Base-by-base conservation (phyloP, 2,113 vertebrate species). In the human region DNA sequence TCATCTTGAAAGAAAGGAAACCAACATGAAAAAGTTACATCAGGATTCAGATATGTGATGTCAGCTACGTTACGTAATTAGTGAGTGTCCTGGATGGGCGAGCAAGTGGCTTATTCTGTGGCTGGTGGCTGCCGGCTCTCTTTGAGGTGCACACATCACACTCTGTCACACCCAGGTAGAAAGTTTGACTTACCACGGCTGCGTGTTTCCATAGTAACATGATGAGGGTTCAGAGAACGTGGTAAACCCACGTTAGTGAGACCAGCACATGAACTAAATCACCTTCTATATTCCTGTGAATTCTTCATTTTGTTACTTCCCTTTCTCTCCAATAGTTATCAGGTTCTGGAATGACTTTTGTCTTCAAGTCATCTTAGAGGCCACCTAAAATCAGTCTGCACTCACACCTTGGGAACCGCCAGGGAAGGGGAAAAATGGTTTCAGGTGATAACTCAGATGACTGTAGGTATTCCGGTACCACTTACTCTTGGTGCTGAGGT, bases 191-290 rank as follows among this genome's bases (percentile, higher is more conserved):
- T 50, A 48, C 45, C 13, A 3, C 1, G 0, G 40, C 30, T 80
- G 59, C 11, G 0, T 8, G 95, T 97, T 91, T 85, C 96, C 79
- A 93, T 93, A 48, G 97, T 40, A 87, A 96, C 2, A 0, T 5
- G 72, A n/a, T 2, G 9, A 45, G 82, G 8, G n/a, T 61, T 64
- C 25, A 12, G 82, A 57, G 83, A 13, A 73, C 13, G 73, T 25
- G 43, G 52, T 9, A 48, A 45, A 43, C 75, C 45, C 2, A 9
- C 12, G 5, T 32, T 13, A 55, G 43, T 59, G 83, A 95, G 90
- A 64, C 57, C 59, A 8, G 22, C 16, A 23, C 45, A 1, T n/a
- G 22, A 3, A 25, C 30, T 1, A 12, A 9, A 4, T 43, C 32
- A 2, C 85, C 61, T 52, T 38, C 85, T 22, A 0, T 8, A 17